Conservation (phyloP, 2,888 invertebrate genomes). For the Ophioninae sp. region DNA sequence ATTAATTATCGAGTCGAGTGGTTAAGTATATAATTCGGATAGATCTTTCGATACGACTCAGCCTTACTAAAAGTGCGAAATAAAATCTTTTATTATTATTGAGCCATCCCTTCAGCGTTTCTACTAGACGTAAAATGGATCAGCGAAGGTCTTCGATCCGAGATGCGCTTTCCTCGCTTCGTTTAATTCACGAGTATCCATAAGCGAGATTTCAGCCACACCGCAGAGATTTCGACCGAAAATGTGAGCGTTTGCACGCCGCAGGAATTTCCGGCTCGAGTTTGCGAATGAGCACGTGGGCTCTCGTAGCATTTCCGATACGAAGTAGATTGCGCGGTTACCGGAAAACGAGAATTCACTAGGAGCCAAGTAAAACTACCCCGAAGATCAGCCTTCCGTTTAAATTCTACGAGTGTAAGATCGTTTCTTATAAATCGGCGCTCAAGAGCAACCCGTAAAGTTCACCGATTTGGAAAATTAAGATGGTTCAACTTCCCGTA, state of each 20-base stretch:
- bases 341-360: slow-evolving; percentile 23
- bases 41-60: too few species aligned
- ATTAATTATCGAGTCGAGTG: too few species aligned
- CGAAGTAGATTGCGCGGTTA: slow-evolving; percentile 43
- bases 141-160: background rate
- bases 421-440: slow-evolving; percentile 26
- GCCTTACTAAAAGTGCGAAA: too few species aligned
- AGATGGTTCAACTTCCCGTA: slow-evolving; percentile 40
- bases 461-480: slow-evolving; percentile 60
- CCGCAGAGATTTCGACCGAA: slow-evolving; percentile 2
- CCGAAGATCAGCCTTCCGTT: slow-evolving; percentile 36
- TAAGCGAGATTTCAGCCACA: background rate
- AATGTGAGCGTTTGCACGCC: slow-evolving; percentile 11
- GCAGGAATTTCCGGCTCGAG: slow-evolving; percentile 9
- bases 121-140: background rate
- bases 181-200: background rate
- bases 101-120: background rate
- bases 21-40: too few species aligned
- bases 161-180: background rate
- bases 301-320: slow-evolving; percentile 42
- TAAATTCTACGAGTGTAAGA: slow-evolving; percentile 21
- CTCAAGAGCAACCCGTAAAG: slow-evolving; percentile 22
- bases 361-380: slow-evolving; percentile 33
- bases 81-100: background rate
- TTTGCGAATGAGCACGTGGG: slow-evolving; percentile 5